Percentiles rank a stretch among this genome's conserved stretches.
Conservation (phyloP, 2,113 vertebrate genomes). For the Dendrocopos noguchii region DNA sequence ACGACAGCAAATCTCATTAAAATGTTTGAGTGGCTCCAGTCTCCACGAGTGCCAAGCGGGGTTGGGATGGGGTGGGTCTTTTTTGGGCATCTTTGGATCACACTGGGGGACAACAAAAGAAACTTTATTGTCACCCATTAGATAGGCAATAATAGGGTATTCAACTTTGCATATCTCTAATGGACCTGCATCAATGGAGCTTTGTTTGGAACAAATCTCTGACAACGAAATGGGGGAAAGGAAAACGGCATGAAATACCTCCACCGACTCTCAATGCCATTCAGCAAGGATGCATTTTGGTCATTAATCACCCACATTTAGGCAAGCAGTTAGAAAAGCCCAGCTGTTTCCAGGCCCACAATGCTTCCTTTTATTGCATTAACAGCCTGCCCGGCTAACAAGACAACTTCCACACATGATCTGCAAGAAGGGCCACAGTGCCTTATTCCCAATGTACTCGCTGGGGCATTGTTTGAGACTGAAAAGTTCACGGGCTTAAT, state of each 20-base stretch:
- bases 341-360: slow-evolving; percentile 63
- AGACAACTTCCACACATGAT: slow-evolving; percentile 67
- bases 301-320: slow-evolving; percentile 68
- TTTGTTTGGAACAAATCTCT: slow-evolving; percentile 39
- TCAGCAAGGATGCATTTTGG: slow-evolving; percentile 61
- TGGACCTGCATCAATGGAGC: slow-evolving; percentile 44
- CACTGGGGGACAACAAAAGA: background rate
- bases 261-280: slow-evolving; percentile 45
- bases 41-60: background rate
- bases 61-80: background rate
- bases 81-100: background rate
- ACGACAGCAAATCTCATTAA: slow-evolving; percentile 35
- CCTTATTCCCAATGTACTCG: slow-evolving; percentile 69
- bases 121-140: slow-evolving; percentile 32
- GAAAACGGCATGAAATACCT: slow-evolving; percentile 44
- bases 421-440: slow-evolving; percentile 59
- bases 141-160: slow-evolving; percentile 28
- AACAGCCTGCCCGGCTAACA: slow-evolving; percentile 21
- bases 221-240: background rate
- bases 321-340: slow-evolving; percentile 58
- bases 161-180: slow-evolving; percentile 40
- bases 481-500: slow-evolving; percentile 73
- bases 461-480: slow-evolving; percentile 58
- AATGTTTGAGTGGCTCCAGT: slow-evolving; percentile 8
- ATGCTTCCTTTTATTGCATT: slow-evolving; percentile 43